Percentiles rank a stretch among this genome's conserved stretches.
These are phyloP conservation scores for Montipora efflorescens DNA, from an alignment of 64 coral and sea anemone species.

Conservation along the genomic window DNA sequence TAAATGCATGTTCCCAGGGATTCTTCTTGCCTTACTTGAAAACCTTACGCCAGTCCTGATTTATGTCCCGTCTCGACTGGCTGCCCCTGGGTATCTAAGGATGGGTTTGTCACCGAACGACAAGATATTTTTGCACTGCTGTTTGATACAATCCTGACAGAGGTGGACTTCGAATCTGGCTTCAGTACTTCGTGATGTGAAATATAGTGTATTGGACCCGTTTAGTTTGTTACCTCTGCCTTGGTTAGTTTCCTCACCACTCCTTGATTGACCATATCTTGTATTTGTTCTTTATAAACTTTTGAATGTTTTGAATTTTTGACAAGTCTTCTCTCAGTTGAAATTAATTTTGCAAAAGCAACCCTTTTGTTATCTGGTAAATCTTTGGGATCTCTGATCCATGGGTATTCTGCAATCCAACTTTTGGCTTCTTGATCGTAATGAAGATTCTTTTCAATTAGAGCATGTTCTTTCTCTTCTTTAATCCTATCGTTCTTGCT, in stretches of 20 bases:
- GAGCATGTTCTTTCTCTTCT: background rate
- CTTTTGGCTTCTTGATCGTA: conserved; percentile 11
- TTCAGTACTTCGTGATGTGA: conserved; percentile 31
- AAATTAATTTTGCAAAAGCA: conserved; percentile 34
- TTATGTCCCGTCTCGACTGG: too few species aligned
- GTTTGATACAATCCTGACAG: conserved; percentile 3
- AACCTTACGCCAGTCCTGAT: too few species aligned
- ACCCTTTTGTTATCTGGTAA: conserved; percentile 51
- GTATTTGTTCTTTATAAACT: conserved; percentile 60
- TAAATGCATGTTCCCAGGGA: too few species aligned
- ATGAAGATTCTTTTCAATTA: conserved; percentile 53
- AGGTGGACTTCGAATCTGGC: conserved; percentile 29
- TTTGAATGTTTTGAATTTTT: conserved; percentile 49
- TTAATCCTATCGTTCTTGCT: conserved; percentile 39
- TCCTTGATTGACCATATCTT: conserved; percentile 63
- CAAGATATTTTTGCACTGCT: background rate
- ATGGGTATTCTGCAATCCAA: conserved; percentile 35
- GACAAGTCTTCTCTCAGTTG: conserved; percentile 61
- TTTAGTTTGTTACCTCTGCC: too few species aligned
- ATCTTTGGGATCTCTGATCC: background rate
- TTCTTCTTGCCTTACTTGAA: too few species aligned
- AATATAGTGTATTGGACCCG: too few species aligned
- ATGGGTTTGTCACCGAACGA: background rate
- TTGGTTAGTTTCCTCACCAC: background rate
- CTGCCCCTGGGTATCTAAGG: too few species aligned